Conservation (phyloP, 2,797 vertebrate genomes). For the Margarornis squamiger region DNA sequence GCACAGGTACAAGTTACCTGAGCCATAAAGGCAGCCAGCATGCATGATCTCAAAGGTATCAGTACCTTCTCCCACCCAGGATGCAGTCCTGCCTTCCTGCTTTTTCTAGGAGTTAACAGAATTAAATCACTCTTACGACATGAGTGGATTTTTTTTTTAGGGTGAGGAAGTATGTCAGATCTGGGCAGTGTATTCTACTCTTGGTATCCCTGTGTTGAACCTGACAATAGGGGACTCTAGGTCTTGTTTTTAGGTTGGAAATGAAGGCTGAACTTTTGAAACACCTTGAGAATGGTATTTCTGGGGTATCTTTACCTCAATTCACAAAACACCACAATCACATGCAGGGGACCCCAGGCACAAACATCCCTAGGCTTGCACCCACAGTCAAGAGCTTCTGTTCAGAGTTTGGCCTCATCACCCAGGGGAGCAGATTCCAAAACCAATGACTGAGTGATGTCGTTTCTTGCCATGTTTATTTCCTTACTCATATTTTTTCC, state of each 20-base stretch:
- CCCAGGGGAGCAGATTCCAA: background rate
- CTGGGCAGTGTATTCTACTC: background rate
- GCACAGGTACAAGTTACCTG: background rate
- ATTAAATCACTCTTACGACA: background rate
- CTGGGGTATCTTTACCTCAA: background rate
- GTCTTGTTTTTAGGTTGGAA: background rate
- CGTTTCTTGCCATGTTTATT: background rate
- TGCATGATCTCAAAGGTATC: background rate
- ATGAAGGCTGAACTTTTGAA: background rate
- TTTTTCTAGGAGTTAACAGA: background rate
- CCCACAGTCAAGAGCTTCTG: background rate
- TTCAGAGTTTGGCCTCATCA: background rate
- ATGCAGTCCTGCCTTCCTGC: background rate
- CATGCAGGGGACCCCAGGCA: fast-evolving
- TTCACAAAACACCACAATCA: background rate
- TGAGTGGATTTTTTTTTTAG: background rate
- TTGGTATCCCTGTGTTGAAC: background rate
- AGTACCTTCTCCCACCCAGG: background rate
- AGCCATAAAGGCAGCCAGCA: background rate
- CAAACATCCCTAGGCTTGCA: background rate
- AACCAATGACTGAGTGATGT: background rate
- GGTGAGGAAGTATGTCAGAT: background rate
- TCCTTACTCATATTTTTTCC: background rate
- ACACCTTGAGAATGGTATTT: background rate
- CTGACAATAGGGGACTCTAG: fast-evolving